Conservation (phyloP, 2,888 invertebrate genomes). For the Scaptomyza polygonia region DNA sequence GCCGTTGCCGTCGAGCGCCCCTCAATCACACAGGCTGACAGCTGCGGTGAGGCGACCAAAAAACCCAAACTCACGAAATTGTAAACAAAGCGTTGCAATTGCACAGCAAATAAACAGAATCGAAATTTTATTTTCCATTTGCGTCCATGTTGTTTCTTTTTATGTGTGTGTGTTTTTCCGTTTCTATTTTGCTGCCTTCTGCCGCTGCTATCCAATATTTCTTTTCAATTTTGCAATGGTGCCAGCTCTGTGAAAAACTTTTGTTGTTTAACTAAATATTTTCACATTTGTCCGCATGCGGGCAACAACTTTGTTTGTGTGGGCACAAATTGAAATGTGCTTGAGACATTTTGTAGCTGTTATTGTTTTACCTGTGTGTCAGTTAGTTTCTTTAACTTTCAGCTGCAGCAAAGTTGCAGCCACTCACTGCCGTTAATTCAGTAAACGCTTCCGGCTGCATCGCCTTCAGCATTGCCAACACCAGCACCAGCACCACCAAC, state of each 20-base stretch:
- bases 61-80: slow-evolving; percentile 17
- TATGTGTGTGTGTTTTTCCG: slow-evolving; percentile 13
- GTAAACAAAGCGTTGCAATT: slow-evolving; percentile 23
- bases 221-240: slow-evolving; percentile 70
- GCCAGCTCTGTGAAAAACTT: slow-evolving; percentile 47
- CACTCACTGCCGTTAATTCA: slow-evolving; percentile 72
- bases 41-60: slow-evolving; percentile 55
- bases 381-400: slow-evolving; percentile 54
- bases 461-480: not conserved
- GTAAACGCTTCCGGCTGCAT: slow-evolving; percentile 54
- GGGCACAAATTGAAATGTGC: slow-evolving; percentile 73
- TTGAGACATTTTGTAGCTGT: slow-evolving; percentile 70
- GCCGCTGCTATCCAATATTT: slow-evolving; percentile 64
- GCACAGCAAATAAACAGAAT: slow-evolving; percentile 28
- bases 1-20: slow-evolving; percentile 15
- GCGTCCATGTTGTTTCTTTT: slow-evolving; percentile 3
- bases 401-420: slow-evolving; percentile 66
- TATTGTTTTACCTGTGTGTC: slow-evolving; percentile 65
- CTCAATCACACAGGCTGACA: slow-evolving; percentile 64
- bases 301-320: slow-evolving; percentile 42
- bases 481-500: slow-evolving; percentile 12
- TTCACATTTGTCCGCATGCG: slow-evolving; percentile 68
- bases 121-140: slow-evolving; percentile 39
- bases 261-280: slow-evolving; percentile 73
- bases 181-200: not conserved